Evolutionary conservation across 2,113 vertebrate genomes (phyloP).

Genomic region (Riparia riparia): DNA sequence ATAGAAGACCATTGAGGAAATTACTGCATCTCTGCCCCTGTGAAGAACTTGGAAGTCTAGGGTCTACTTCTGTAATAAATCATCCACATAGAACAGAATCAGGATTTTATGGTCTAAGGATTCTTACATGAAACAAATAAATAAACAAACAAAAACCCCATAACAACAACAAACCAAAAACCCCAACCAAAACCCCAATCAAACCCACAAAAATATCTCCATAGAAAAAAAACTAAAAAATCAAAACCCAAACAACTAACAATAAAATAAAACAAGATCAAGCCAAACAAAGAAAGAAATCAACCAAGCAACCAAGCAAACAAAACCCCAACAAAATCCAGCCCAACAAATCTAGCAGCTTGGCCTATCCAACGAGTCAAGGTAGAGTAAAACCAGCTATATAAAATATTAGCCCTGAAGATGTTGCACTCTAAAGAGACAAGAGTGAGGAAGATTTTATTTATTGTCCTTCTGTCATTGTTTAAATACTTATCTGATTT

Average conservation of each 20-base stretch:
- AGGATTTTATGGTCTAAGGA: background rate
- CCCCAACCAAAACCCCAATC: background rate
- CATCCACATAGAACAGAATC: background rate
- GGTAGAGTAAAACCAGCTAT: background rate
- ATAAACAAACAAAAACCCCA: background rate
- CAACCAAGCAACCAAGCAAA: background rate
- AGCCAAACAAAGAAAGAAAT: background rate
- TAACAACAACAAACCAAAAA: background rate
- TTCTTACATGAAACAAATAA: background rate
- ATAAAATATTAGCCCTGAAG: background rate
- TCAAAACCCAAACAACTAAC: background rate
- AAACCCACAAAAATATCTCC: background rate
- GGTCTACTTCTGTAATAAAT: background rate
- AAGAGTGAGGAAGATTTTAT: background rate
- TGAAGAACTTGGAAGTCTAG: background rate
- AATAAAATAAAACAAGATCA: background rate
- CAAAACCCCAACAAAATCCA: background rate
- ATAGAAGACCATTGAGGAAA: background rate
- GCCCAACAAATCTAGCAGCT: fast-evolving
- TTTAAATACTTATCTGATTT: background rate
- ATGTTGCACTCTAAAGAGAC: background rate
- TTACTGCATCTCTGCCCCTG: background rate
- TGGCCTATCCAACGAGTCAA: background rate
- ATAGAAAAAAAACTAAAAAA: background rate
- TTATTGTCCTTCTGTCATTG: background rate